Conservation (phyloP, 2,113 vertebrate genomes). For the Nettapus auritus region DNA sequence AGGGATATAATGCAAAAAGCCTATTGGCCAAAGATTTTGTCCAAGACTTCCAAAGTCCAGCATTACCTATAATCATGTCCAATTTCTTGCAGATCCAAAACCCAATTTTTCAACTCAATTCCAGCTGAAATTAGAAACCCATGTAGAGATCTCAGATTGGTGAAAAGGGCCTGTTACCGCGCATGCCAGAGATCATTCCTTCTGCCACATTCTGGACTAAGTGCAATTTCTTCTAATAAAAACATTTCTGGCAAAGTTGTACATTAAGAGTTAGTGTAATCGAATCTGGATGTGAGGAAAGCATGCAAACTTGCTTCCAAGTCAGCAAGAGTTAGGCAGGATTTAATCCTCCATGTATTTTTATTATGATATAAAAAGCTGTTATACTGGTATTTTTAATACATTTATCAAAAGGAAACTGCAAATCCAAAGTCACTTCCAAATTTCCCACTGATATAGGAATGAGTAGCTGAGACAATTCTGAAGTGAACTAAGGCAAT, state of each 20-base stretch:
- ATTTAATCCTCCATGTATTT: slow-evolving; percentile 74
- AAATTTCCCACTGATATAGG: slow-evolving; percentile 61
- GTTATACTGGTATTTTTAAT: slow-evolving; percentile 66
- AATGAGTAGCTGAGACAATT: slow-evolving; percentile 56
- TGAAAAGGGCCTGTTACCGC: slow-evolving; percentile 44
- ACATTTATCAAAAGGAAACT: slow-evolving; percentile 59
- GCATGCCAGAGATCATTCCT: slow-evolving; percentile 71
- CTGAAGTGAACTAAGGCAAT: slow-evolving; percentile 31
- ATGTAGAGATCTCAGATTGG: slow-evolving; percentile 60
- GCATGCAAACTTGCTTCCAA: slow-evolving; percentile 72
- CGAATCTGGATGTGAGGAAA: slow-evolving; percentile 76
- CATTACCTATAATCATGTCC: slow-evolving; percentile 68
- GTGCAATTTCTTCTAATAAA: slow-evolving; percentile 71
- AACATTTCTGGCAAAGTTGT: slow-evolving; percentile 67
- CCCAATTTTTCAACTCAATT: slow-evolving; percentile 70
- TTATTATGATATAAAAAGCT: slow-evolving; percentile 75
- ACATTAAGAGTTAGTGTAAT: slow-evolving; percentile 65
- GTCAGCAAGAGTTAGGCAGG: slow-evolving; percentile 73
- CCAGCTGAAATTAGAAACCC: slow-evolving; percentile 59
- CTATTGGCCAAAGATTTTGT: slow-evolving; percentile 40
- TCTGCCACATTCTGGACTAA: slow-evolving; percentile 73
- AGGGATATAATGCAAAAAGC: slow-evolving; percentile 59
- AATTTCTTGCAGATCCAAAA: slow-evolving; percentile 63
- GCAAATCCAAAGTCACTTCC: slow-evolving; percentile 48
- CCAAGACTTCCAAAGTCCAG: slow-evolving; percentile 64